Base-by-base conservation (phyloP, 1,140 invertebrate genomes). In the Drosophila triauraria region DNA sequence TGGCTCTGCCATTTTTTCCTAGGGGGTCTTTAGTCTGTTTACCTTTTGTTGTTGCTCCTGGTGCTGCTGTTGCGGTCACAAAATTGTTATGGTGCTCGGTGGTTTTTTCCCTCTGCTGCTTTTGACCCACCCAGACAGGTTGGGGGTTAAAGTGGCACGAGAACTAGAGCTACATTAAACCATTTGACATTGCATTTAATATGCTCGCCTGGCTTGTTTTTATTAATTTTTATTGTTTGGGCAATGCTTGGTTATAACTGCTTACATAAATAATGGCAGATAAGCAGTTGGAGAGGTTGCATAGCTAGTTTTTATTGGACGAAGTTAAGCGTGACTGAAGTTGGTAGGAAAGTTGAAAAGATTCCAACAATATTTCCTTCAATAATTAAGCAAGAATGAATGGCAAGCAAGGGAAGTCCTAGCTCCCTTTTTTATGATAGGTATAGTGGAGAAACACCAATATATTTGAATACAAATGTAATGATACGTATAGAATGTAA, bases 131-230 rank as follows among this genome's bases (percentile, higher is more conserved):
- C 65, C 65, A 50, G 48, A 59, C 54, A 35, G 61, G 80, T 70
- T 59, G 84, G 82, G 85, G 70, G 78, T 78, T 81, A 78, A 70
- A 46, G 58, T 23, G 35, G 7, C 27, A 60, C 53, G 38, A 51
- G 57, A 50, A 56, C 27, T 50, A 59, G 61, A 67, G 23, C 59
- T 64, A 81, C 70, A 88, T 88, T 88, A 88, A 88, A 88, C 85
- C 84, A 88, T 88, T 88, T 84, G 85, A 88, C 75, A 88, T 78
- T 75, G 85, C 84, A 80, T 87, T 87, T 87, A 88, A 88, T 88
- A 88, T 87, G 84, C 85, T 67, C 20, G 70, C 65, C 46, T 42
- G 65, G 68, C 65, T 84, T 90, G 80, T 71, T 88, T 80, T 88
- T 90, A 88, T 88, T 88, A 88, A 90, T 88, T 88, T 90, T 88